A percentile compares a stretch with the other conserved stretches of the same genome.
phyloP scores from a whole-genome alignment of 2,888 invertebrate species.

The Aphodius sticticus region DNA sequence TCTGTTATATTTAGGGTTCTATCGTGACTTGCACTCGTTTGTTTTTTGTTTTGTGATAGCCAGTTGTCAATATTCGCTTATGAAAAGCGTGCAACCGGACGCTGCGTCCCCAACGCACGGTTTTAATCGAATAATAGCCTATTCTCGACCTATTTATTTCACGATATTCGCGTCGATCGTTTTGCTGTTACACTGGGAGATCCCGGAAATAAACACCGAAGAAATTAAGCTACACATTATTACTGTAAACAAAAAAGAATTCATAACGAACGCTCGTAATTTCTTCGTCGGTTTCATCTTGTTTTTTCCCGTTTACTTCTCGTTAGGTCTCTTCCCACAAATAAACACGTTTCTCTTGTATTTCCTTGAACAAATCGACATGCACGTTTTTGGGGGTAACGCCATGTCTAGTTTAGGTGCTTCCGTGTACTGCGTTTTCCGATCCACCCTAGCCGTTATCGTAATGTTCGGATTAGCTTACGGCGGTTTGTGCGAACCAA shows the following conservation, averaged over 20 bases:
- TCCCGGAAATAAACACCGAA: constrained; percentile 46
- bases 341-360: constrained; percentile 97
- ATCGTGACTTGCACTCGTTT: constrained; percentile 91
- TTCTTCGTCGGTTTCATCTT: constrained; percentile 82
- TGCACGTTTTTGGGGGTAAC: constrained; percentile 89
- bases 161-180: constrained; percentile 73
- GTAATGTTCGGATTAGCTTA: constrained; percentile 88
- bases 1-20: constrained; percentile 84
- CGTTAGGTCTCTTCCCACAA: constrained; percentile 94
- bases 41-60: constrained; percentile 98
- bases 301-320: constrained; percentile 93
- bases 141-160: constrained; percentile 94
- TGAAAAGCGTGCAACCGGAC: constrained; percentile 99
- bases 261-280: constrained; percentile 74
- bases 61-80: constrained; percentile 94
- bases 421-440: constrained; percentile 81
- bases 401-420: constrained; percentile 86
- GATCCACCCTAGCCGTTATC: constrained; percentile 82
- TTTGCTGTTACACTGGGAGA: constrained; percentile 52
- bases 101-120: constrained; percentile 98
- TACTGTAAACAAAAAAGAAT: constrained; percentile 66
- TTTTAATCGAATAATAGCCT: constrained; percentile 93
- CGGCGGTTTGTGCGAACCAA: constrained; percentile 83
- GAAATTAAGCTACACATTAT: constrained; percentile 60
- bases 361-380: constrained; percentile 93